Evolutionary conservation across 1,140 invertebrate genomes (phyloP).

Genomic region (Akabosia matsudoensis): DNA sequence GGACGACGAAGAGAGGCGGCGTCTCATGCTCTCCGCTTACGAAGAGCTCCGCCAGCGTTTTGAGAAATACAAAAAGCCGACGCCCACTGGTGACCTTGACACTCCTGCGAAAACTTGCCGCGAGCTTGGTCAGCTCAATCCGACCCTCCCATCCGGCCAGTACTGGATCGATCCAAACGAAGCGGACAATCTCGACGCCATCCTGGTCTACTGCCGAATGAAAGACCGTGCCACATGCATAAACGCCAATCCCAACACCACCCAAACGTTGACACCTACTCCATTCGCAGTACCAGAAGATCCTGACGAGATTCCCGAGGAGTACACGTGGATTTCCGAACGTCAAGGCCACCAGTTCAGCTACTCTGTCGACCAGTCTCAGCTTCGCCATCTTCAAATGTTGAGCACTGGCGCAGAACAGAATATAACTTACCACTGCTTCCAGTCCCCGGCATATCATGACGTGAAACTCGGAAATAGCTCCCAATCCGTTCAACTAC

Average conservation of each 20-base stretch:
- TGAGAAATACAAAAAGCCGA: slow-evolving; percentile 70
- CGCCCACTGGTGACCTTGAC: slow-evolving; percentile 72
- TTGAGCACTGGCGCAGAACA: slow-evolving; percentile 68
- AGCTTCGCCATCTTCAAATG: background rate
- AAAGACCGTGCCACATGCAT: slow-evolving; percentile 67
- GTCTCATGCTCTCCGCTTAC: slow-evolving; percentile 70
- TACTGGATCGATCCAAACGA: slow-evolving; percentile 89
- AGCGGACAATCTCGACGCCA: slow-evolving; percentile 72
- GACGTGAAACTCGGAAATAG: slow-evolving; percentile 62
- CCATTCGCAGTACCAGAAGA: slow-evolving; percentile 65
- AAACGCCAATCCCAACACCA: slow-evolving; percentile 64
- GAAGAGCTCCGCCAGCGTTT: slow-evolving; percentile 72
- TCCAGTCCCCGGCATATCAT: slow-evolving; percentile 69
- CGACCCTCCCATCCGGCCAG: slow-evolving; percentile 67
- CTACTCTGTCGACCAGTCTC: no score
- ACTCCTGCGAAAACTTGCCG: slow-evolving; percentile 77
- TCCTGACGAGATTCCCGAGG: slow-evolving; percentile 67
- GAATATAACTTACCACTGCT: slow-evolving; percentile 80
- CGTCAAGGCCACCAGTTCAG: no score
- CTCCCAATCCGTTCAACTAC: no score
- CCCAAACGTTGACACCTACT: slow-evolving; percentile 59
- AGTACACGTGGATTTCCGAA: slow-evolving; percentile 3
- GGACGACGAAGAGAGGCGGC: slow-evolving; percentile 65
- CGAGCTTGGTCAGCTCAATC: slow-evolving; percentile 74
- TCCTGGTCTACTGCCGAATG: slow-evolving; percentile 77